phyloP scores from a whole-genome alignment of 1,140 invertebrate genomes.

The Bombus cullumanus region DNA sequence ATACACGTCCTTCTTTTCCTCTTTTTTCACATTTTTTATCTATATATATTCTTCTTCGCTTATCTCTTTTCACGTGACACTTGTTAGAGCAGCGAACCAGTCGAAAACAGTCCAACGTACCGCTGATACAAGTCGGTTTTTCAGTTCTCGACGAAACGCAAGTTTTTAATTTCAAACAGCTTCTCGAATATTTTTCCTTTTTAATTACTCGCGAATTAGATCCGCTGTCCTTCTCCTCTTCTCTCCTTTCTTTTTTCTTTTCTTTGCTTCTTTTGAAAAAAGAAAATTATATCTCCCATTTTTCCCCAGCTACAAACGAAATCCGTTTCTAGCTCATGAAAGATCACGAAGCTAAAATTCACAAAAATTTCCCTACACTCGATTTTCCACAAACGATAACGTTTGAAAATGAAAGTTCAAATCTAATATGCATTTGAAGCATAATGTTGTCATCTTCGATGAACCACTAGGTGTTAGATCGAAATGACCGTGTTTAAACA shows the following conservation, averaged over 20 bases:
- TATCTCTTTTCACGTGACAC: neutral
- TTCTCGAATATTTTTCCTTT: neutral
- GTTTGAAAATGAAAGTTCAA: neutral
- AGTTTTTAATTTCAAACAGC: neutral
- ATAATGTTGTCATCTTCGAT: neutral
- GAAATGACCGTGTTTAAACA: conserved; percentile 4
- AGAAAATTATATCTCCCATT: too few species aligned
- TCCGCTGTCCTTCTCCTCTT: neutral
- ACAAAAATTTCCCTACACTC: neutral
- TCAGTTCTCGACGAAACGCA: neutral
- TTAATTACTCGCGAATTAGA: neutral
- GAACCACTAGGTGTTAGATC: neutral
- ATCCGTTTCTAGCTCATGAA: too few species aligned
- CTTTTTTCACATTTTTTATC: neutral
- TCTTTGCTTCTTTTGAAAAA: too few species aligned
- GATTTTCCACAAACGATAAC: neutral
- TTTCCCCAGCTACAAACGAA: too few species aligned
- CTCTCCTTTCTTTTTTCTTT: too few species aligned
- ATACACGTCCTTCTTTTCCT: neutral
- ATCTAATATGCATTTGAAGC: rapidly evolving
- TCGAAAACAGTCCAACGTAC: neutral
- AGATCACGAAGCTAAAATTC: neutral
- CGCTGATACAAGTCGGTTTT: neutral
- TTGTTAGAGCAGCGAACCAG: neutral
- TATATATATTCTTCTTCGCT: neutral